Percentiles rank a stretch among this genome's conserved stretches.
These are phyloP conservation scores for Bradypodion ventrale DNA, from an alignment of 2,797 vertebrate genomes.

Conservation along the genomic window DNA sequence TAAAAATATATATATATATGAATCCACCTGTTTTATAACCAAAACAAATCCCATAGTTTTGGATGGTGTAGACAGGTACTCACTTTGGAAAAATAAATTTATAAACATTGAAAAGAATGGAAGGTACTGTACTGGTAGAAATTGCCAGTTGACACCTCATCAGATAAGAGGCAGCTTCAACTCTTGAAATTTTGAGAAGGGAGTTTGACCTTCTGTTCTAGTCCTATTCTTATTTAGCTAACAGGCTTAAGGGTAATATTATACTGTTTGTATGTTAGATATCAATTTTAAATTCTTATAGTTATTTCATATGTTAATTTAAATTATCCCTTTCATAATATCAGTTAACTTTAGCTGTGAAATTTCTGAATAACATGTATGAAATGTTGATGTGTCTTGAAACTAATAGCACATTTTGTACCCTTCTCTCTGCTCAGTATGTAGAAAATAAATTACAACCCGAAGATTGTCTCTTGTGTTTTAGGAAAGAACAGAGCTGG, in stretches of 20 bases:
- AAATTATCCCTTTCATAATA: neutral
- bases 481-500: constrained; percentile 33
- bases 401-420: constrained; percentile 21
- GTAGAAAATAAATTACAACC: neutral
- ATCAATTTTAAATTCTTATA: neutral
- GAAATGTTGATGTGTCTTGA: constrained; percentile 23
- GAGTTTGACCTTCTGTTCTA: neutral
- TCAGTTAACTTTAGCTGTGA: constrained; percentile 22
- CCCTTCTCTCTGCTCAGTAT: constrained; percentile 38
- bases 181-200: too few species aligned
- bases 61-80: too few species aligned
- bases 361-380: neutral
- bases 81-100: too few species aligned
- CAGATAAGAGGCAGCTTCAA: too few species aligned
- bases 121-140: too few species aligned
- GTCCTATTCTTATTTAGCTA: neutral
- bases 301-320: neutral
- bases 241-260: neutral
- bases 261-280: neutral
- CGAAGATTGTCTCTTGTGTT: constrained; percentile 12
- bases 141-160: too few species aligned
- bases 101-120: too few species aligned
- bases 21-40: too few species aligned
- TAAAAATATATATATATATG: too few species aligned
- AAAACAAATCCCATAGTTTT: too few species aligned